A percentile compares a stretch with the other conserved stretches of the same genome.
Conservation (phyloP, 2,888 invertebrate species). For the Gisinianus flammeolus region DNA sequence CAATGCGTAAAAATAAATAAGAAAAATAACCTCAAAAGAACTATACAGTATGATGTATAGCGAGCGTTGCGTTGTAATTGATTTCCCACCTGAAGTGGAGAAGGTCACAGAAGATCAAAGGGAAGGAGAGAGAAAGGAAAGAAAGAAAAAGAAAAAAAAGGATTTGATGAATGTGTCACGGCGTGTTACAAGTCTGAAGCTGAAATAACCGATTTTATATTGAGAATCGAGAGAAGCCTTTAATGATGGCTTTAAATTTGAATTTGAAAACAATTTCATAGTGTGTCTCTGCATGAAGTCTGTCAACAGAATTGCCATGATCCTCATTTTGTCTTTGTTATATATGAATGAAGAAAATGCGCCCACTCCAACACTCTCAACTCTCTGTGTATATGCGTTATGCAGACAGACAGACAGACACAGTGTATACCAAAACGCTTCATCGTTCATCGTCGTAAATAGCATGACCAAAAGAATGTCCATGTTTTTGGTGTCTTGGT, state of each 20-base stretch:
- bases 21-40: neutral
- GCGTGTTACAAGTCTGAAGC: neutral
- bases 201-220: slow-evolving; percentile 15
- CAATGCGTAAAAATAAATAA: neutral
- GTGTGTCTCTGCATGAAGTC: slow-evolving; percentile 33
- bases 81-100: slow-evolving; percentile 27
- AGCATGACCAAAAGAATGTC: neutral
- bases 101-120: slow-evolving; percentile 12
- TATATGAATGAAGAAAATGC: neutral
- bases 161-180: slow-evolving; percentile 35
- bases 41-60: neutral
- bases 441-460: neutral
- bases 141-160: neutral
- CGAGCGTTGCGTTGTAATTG: slow-evolving; percentile 15
- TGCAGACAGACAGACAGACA: neutral
- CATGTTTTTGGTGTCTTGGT: no score
- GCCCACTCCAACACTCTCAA: neutral
- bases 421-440: neutral
- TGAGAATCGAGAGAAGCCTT: slow-evolving; percentile 5
- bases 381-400: neutral
- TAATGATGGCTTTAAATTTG: slow-evolving; percentile 24
- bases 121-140: neutral
- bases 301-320: slow-evolving; percentile 34
- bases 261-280: slow-evolving; percentile 38
- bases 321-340: slow-evolving; percentile 31